Evolutionary conservation across 2,113 vertebrate species (phyloP).

Genomic region (Ranitomeya variabilis): DNA sequence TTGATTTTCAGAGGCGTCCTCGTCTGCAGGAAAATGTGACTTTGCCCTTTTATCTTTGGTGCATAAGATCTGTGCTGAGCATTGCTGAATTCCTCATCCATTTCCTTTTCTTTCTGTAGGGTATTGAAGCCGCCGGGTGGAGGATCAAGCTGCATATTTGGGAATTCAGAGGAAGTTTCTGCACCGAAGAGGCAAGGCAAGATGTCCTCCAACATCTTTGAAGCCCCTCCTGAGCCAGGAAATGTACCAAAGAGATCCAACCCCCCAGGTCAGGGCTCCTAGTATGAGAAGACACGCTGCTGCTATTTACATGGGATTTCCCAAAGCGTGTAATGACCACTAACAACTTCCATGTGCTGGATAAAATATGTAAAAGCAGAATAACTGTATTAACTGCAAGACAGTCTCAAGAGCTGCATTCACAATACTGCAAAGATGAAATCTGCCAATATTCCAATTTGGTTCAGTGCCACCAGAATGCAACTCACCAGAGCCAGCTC

Average conservation of each 20-base stretch:
- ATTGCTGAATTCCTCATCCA: neutral
- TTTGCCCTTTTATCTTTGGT: too few species aligned
- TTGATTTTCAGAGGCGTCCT: too few species aligned
- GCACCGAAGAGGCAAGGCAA: slow-evolving; percentile 77
- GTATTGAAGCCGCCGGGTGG: slow-evolving; percentile 88
- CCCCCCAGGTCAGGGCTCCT: slow-evolving; percentile 82
- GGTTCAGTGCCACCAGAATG: too few species aligned
- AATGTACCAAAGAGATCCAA: slow-evolving; percentile 82
- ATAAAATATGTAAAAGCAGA: too few species aligned
- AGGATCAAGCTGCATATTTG: slow-evolving; percentile 84
- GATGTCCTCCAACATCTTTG: slow-evolving; percentile 90
- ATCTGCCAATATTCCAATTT: too few species aligned
- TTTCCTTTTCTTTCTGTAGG: slow-evolving; percentile 66
- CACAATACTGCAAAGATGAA: too few species aligned
- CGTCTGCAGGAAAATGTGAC: too few species aligned
- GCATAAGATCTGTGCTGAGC: neutral
- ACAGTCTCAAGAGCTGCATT: too few species aligned
- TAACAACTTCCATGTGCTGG: neutral
- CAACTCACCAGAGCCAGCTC: too few species aligned
- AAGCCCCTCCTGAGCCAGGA: slow-evolving; percentile 77
- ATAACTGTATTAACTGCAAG: too few species aligned
- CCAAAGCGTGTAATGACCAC: neutral
- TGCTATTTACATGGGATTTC: neutral
- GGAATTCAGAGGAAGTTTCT: slow-evolving; percentile 76
- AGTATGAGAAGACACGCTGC: neutral